A percentile compares a stretch with the other conserved stretches of the same genome.
Conservation (phyloP, 1,140 invertebrate species). For the Lineus longissimus region DNA sequence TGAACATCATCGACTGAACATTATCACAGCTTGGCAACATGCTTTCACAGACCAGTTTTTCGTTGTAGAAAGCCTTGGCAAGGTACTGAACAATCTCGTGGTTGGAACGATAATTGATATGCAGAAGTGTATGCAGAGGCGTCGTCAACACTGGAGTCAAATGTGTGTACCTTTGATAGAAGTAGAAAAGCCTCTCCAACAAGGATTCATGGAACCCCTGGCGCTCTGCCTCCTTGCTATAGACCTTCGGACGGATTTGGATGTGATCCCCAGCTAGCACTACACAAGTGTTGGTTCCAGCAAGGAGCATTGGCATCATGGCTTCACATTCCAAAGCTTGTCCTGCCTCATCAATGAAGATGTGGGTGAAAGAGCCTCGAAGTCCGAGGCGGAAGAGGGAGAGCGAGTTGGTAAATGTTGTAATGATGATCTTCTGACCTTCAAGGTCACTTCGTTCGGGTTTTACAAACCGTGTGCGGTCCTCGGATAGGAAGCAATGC, state of each 20-base stretch:
- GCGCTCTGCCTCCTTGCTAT: constrained; percentile 35
- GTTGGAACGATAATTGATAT: constrained; percentile 68
- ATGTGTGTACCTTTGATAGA: constrained; percentile 33
- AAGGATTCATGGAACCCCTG: constrained; percentile 42
- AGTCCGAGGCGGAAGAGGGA: constrained; percentile 23
- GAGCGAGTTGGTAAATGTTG: constrained; percentile 72
- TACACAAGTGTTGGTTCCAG: constrained; percentile 42
- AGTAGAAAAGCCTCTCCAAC: constrained; percentile 38
- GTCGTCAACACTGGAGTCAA: constrained; percentile 11
- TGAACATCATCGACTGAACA: constrained; percentile 68
- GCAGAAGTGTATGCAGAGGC: neutral
- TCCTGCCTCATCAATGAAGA: constrained; percentile 45
- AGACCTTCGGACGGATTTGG: constrained; percentile 43
- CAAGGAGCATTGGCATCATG: constrained; percentile 38
- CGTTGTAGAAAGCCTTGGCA: constrained; percentile 77
- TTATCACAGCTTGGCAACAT: constrained; percentile 15
- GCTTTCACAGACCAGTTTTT: constrained; percentile 34
- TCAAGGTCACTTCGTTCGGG: constrained; percentile 69
- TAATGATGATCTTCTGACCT: constrained; percentile 70
- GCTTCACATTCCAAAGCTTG: constrained; percentile 43
- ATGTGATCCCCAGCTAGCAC: constrained; percentile 44
- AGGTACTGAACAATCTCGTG: constrained; percentile 76
- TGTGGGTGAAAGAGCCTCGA: constrained; percentile 40
- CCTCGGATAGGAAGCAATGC: constrained; percentile 69
- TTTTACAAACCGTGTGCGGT: constrained; percentile 59